Base-by-base conservation (phyloP, 2,888 invertebrate species). In the Pyrochroa serraticornis region DNA sequence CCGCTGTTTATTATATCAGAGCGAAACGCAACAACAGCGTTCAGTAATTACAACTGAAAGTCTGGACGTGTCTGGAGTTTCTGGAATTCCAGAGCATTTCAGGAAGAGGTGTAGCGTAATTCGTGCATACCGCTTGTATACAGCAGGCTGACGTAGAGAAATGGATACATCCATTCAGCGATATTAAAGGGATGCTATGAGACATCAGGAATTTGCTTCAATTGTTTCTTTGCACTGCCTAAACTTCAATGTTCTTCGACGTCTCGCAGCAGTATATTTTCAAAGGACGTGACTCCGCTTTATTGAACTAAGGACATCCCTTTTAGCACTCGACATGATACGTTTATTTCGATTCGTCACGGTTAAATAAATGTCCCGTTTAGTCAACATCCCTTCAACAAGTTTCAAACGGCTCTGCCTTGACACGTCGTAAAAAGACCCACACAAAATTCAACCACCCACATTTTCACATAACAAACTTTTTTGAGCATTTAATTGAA, bases 1-100 rank as follows among this genome's bases (percentile, higher is more conserved):
- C 63, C 55, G 59, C 69, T 73, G 72, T 73, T 73, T 73, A 74
- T 73, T 74, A 70, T 73, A 73, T 71, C 67, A 67, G 63, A 60
- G 64, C 66, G 70, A 71, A 73, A 71, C 69, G 72, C 71, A 72
- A 71, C 72, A 74, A 68, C 72, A 69, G 69, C 71, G 68, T 70
- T 69, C 68, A 63, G 73, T 75, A 76, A 75, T 76, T 75, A 74
- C 75, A 70, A 64, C 69, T 68, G 74, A 74, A 75, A 75, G 73
- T 73, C 74, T 74, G 77, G 74, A 75, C 75, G 75, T 75, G 76
- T 75, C 75, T 74, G 67, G 72, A 75, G 76, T 74, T 73, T 69
- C 73, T 74, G 68, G 72, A 68, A 76, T 76, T 75, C 75, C 75
- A 70, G 60, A 66, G 65, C 63, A 64, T 63, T 68, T 58, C 67